phyloP scores from a whole-genome alignment of 2,888 invertebrate genomes.

The Leptarthrus brevirostris region DNA sequence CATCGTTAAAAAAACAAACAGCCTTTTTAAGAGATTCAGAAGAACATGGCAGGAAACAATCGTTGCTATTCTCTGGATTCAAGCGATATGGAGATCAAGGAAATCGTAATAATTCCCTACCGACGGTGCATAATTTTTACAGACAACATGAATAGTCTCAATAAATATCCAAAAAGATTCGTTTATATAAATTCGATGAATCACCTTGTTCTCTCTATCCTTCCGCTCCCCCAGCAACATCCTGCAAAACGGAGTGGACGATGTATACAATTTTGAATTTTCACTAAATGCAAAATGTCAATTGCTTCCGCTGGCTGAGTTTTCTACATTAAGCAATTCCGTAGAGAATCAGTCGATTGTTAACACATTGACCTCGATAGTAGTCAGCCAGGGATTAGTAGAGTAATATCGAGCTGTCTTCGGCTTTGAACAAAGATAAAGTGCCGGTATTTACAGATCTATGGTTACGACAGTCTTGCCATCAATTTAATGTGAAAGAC shows the following conservation, averaged over 20 bases:
- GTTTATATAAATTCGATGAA: conserved; percentile 14
- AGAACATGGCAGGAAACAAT: too few species aligned
- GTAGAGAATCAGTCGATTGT: conserved; percentile 12
- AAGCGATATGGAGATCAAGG: background rate
- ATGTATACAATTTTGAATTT: background rate
- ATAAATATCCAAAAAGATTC: conserved; percentile 12
- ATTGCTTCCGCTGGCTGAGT: too few species aligned
- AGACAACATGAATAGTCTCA: background rate
- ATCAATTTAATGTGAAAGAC: conserved; percentile 9
- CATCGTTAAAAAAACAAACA: too few species aligned
- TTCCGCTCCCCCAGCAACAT: background rate
- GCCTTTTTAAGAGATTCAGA: too few species aligned
- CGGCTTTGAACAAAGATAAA: conserved; percentile 7
- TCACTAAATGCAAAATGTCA: too few species aligned
- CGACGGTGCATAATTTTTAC: conserved; percentile 2
- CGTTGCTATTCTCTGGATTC: too few species aligned
- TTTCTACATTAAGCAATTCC: too few species aligned
- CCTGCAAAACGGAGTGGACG: background rate
- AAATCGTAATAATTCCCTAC: conserved; percentile 20
- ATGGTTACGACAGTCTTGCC: conserved; percentile 6
- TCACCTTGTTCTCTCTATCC: background rate
- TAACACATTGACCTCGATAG: conserved; percentile 22
- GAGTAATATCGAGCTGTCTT: conserved; percentile 18
- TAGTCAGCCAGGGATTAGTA: conserved; percentile 15
- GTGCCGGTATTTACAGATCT: conserved; percentile 6